A percentile compares a stretch with the other conserved stretches of the same genome.
phyloP scores from a whole-genome alignment of 53 echinoderm and acorn worm species.

The Arbacia lixula region DNA sequence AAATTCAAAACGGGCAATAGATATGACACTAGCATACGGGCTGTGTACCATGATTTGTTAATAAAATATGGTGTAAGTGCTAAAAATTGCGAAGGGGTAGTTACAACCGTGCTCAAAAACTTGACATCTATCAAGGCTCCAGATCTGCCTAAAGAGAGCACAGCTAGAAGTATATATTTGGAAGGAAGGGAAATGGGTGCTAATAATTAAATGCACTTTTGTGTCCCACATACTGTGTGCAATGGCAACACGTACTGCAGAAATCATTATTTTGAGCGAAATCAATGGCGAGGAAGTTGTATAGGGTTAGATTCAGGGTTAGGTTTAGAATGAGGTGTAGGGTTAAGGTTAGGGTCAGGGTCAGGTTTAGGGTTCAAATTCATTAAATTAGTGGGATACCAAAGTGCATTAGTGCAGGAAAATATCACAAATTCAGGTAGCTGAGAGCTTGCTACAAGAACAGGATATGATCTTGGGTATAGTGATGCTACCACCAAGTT shows the following conservation, averaged over 20 bases:
- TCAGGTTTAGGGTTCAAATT: no score
- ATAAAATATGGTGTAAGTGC: slow-evolving; percentile 3
- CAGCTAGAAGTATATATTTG: background rate
- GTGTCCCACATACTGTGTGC: no score
- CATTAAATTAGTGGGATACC: no score
- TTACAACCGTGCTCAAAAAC: background rate
- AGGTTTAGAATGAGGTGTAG: no score
- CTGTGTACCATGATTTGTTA: slow-evolving; percentile 10
- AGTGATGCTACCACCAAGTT: slow-evolving; percentile 12
- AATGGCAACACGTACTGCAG: no score
- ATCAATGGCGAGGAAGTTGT: no score
- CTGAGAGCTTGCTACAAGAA: background rate
- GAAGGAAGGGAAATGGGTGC: slow-evolving; percentile 11
- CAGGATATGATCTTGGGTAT: background rate
- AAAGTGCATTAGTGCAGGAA: no score
- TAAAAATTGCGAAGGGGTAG: slow-evolving; percentile 2
- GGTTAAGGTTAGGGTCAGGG: no score
- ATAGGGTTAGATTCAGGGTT: no score
- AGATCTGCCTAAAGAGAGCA: slow-evolving; percentile 8
- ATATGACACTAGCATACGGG: background rate
- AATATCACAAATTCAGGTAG: slow-evolving; percentile 21
- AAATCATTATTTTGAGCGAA: no score
- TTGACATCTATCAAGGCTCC: background rate
- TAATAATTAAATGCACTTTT: no score
- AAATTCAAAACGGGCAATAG: background rate